Evolutionary conservation across 2,888 invertebrate genomes (phyloP), one percentile per base, ranked within the genome.

Genomic region (Apocheima hispidaria): DNA sequence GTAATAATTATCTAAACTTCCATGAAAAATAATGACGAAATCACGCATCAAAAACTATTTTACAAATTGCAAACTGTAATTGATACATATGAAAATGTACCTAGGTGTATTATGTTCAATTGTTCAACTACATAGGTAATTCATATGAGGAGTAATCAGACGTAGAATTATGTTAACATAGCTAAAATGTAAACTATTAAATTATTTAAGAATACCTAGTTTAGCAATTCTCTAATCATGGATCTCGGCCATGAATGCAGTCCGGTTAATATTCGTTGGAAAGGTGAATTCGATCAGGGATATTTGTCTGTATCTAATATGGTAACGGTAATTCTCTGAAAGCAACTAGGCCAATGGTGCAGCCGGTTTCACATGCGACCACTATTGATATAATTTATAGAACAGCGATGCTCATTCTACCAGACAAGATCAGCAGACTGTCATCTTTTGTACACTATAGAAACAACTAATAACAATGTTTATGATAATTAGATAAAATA

Each of bases 1-100:
- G 14, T 41, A 48, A 62, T 53, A 28, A 51, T 51, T 46, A 55
- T 41, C 40, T 57, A 72, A 66, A 72, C 68, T 69, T 55, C 30
- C 64, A 66, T 58, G 55, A 61, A 65, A 36, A 53, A 65, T 41
- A 26, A 41, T 48, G 18, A 20, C 46, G 14, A 10, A n/a, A 33
- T 46, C 16, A 48, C 14, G 41, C 23, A n/a, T n/a, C n/a, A n/a
- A n/a, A n/a, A n/a, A n/a, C 20, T 26, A 33, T 54, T 54, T 44
- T 23, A 35, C 14, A 36, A 36, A 44, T 44, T 54, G 43, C 16
- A 44, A 44, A 23, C 23, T 9, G 20, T 30, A 23, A 35, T 43
- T 43, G 14, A 21, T 18, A 33, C 6, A 36, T 36, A 33, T 20
- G n/a, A 52, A n/a, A 21, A 52, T 33, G 30, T 20, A 51, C 7